Evolutionary conservation across 2,888 invertebrate species (phyloP).

Genomic region (Pterostichus niger): DNA sequence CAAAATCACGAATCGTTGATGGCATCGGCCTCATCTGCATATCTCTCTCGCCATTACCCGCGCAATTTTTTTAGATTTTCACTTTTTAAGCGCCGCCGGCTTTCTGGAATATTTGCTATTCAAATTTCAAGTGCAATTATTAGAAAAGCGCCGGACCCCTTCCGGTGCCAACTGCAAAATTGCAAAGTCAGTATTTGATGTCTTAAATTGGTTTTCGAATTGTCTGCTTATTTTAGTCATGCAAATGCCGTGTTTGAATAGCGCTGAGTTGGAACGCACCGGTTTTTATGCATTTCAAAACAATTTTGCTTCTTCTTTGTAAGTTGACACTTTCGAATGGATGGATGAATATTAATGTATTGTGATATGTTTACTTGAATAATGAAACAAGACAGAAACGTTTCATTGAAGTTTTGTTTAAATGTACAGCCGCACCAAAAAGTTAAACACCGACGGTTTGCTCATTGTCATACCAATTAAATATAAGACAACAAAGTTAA

Average conservation of each 20-base stretch:
- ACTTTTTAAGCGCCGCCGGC: constrained; percentile 35
- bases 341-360: constrained; percentile 36
- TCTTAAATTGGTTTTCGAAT: constrained; percentile 55
- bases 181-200: constrained; percentile 55
- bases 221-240: constrained; percentile 53
- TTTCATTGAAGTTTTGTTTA: constrained; percentile 4
- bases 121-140: constrained; percentile 61
- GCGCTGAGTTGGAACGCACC: constrained; percentile 9
- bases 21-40: constrained; percentile 40
- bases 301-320: constrained; percentile 20
- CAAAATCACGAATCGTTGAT: constrained; percentile 16
- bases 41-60: constrained; percentile 23
- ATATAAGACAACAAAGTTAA: too few species aligned
- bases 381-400: not conserved
- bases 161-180: constrained; percentile 16
- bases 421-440: not conserved
- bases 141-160: constrained; percentile 37
- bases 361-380: constrained; percentile 17
- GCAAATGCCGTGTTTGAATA: constrained; percentile 45
- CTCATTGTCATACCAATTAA: too few species aligned
- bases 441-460: too few species aligned
- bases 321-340: constrained; percentile 7
- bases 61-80: constrained; percentile 32
- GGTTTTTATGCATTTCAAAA: constrained; percentile 38
- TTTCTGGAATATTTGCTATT: constrained; percentile 53